phyloP scores from a whole-genome alignment of 2,888 invertebrate species.

The Agrilus cyanescens region DNA sequence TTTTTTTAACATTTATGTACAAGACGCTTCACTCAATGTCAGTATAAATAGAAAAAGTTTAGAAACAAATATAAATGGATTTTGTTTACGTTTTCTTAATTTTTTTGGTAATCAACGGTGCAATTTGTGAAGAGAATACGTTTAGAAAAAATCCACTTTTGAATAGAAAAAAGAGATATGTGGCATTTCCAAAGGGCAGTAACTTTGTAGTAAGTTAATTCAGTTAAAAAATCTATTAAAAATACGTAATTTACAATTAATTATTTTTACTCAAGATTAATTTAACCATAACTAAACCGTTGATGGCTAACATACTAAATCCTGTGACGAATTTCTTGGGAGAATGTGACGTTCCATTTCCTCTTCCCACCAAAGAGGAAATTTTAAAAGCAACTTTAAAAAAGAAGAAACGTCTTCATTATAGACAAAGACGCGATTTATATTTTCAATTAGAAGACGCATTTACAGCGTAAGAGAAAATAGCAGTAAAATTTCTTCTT shows the following conservation, averaged over 20 bases:
- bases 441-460: conserved; percentile 29
- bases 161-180: conserved; percentile 38
- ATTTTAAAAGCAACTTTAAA: conserved; percentile 25
- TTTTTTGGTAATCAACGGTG: too few relatives aligned
- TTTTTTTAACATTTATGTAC: too few relatives aligned
- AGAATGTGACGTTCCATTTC: conserved; percentile 48
- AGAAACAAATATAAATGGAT: too few relatives aligned
- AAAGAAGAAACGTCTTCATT: conserved; percentile 33
- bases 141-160: conserved; percentile 18
- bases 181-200: conserved; percentile 40
- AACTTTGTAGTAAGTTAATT: conserved; percentile 27
- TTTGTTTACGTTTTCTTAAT: too few relatives aligned
- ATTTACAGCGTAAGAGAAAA: conserved; percentile 17
- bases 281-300: conserved; percentile 42
- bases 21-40: too few relatives aligned
- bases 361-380: conserved; percentile 36
- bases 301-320: conserved; percentile 43
- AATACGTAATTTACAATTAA: background rate
- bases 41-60: too few relatives aligned
- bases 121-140: too few relatives aligned
- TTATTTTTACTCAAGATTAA: conserved; percentile 38
- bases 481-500: background rate
- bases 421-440: conserved; percentile 42
- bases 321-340: conserved; percentile 43
- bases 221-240: too few relatives aligned